Evolutionary conservation across 2,113 vertebrate genomes (phyloP).

Genomic region (Anoplopoma fimbria): DNA sequence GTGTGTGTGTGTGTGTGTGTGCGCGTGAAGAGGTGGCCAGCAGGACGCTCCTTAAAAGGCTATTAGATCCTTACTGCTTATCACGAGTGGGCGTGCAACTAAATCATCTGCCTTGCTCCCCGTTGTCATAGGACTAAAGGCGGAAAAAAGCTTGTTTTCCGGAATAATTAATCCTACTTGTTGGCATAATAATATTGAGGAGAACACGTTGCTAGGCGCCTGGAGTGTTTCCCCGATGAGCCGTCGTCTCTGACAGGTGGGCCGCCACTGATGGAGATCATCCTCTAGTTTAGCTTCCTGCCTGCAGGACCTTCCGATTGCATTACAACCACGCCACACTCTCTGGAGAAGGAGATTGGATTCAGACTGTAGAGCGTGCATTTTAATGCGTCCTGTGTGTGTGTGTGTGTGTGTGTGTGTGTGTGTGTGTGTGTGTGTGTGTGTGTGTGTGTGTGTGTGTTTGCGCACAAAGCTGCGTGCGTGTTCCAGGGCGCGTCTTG

Average conservation of each 20-base stretch:
- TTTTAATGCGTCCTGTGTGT: no score
- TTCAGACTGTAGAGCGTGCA: conserved; percentile 20
- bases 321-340: conserved; percentile 71
- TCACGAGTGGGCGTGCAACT: conserved; percentile 62
- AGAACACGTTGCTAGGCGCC: conserved; percentile 36
- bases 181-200: conserved; percentile 66
- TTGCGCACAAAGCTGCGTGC: conserved; percentile 38
- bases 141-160: conserved; percentile 70
- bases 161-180: conserved; percentile 78
- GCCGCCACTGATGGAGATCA: conserved; percentile 59
- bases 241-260: conserved; percentile 66
- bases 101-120: conserved; percentile 57
- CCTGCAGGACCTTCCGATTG: conserved; percentile 72
- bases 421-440: conserved; percentile 4
- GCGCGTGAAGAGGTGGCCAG: conserved; percentile 61
- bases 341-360: conserved; percentile 57
- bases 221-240: conserved; percentile 60
- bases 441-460: conserved; percentile 8
- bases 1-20: conserved; percentile 57
- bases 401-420: neutral
- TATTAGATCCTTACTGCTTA: conserved; percentile 64
- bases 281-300: conserved; percentile 65
- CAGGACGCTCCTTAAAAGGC: conserved; percentile 80
- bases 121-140: conserved; percentile 60
- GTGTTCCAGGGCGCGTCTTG: conserved; percentile 54